A percentile compares a stretch with the other conserved stretches of the same genome.
phyloP scores from a whole-genome alignment of 2,113 vertebrate genomes.

The Sinocyclocheilus grahami region DNA sequence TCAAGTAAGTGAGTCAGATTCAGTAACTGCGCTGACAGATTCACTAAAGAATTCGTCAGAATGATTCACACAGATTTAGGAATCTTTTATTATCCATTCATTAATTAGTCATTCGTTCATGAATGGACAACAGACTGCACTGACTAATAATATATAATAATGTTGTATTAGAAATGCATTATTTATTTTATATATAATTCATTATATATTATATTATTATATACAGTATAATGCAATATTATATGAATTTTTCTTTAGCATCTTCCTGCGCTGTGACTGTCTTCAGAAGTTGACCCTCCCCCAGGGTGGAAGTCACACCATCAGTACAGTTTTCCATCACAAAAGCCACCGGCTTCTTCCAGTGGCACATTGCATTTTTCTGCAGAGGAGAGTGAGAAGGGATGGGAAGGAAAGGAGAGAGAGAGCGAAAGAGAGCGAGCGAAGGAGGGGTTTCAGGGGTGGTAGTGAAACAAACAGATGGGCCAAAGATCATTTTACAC shows the following conservation, averaged over 20 bases:
- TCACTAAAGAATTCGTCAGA: not conserved
- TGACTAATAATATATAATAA: not conserved
- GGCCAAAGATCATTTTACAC: constrained; percentile 55
- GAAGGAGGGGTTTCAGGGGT: not conserved
- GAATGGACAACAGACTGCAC: not conserved
- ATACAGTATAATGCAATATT: not conserved
- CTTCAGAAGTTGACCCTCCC: constrained; percentile 71
- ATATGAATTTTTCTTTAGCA: not conserved
- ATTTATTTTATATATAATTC: not conserved
- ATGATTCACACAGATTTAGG: not conserved
- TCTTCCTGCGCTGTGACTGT: constrained; percentile 59
- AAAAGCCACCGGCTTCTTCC: constrained; percentile 62
- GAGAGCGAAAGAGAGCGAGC: not conserved
- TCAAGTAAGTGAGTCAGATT: not conserved
- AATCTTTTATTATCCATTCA: not conserved
- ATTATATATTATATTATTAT: not conserved
- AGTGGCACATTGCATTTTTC: constrained; percentile 48
- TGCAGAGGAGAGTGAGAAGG: constrained; percentile 13
- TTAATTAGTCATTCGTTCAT: not conserved
- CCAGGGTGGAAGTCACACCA: constrained; percentile 71
- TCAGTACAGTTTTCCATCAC: constrained; percentile 75
- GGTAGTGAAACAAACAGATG: constrained; percentile 61
- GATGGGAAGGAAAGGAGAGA: constrained; percentile 1
- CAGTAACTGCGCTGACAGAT: not conserved
- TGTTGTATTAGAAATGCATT: not conserved